These are phyloP conservation scores for Drosophila varians DNA, from an alignment of 1,140 invertebrate species.

Conservation along the genomic window DNA sequence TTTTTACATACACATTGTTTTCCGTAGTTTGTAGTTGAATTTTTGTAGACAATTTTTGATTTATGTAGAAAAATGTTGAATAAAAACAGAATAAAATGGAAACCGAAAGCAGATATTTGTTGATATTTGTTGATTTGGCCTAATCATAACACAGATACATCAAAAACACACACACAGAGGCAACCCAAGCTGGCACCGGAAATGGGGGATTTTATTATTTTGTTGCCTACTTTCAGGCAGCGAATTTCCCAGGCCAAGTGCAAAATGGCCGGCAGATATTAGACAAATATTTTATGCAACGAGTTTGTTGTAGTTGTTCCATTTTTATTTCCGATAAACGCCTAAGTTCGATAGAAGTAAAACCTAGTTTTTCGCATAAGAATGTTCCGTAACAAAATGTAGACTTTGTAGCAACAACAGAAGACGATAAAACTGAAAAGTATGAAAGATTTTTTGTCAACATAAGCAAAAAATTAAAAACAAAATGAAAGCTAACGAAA, in stretches of 20 bases:
- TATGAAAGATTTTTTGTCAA: slow-evolving; percentile 63
- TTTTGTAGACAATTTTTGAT: slow-evolving; percentile 49
- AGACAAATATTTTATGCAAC: slow-evolving; percentile 45
- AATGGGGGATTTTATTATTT: not conserved
- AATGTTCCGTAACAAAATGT: slow-evolving; percentile 80
- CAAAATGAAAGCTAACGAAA: slow-evolving; percentile 55
- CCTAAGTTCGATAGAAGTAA: slow-evolving; percentile 18
- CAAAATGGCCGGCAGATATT: slow-evolving; percentile 19
- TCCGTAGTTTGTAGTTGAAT: slow-evolving; percentile 57
- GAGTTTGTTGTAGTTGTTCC: slow-evolving; percentile 57
- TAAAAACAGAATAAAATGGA: slow-evolving; percentile 19
- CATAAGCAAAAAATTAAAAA: slow-evolving; percentile 34
- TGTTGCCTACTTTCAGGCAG: slow-evolving; percentile 50
- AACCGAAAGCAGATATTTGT: slow-evolving; percentile 5
- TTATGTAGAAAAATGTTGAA: slow-evolving; percentile 48
- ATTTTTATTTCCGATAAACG: slow-evolving; percentile 34
- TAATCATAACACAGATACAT: not conserved
- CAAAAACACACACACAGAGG: slow-evolving; percentile 1
- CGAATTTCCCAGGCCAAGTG: slow-evolving; percentile 43
- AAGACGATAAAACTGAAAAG: slow-evolving; percentile 81
- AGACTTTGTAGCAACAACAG: slow-evolving; percentile 77
- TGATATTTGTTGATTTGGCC: slow-evolving; percentile 26
- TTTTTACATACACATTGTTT: slow-evolving; percentile 49
- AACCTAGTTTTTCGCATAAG: slow-evolving; percentile 66
- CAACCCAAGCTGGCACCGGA: not conserved